Base-by-base conservation (phyloP, 2,113 vertebrate species). In the Todiramphus chloris region DNA sequence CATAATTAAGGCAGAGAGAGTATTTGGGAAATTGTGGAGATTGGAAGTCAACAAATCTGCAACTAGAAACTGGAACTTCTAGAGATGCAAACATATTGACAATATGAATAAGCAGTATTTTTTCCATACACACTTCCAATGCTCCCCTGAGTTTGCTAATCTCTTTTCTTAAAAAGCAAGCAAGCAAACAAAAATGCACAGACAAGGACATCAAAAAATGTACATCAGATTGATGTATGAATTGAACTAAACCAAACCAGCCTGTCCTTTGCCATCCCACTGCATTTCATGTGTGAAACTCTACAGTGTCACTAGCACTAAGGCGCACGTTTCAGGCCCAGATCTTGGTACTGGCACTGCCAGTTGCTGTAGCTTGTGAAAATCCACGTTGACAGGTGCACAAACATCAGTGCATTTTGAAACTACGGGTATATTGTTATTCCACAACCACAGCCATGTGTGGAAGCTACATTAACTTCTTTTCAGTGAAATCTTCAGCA, bases 261-360 rank as follows among this genome's bases (percentile, higher is more conserved):
- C 25, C 16, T 2, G 0, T 77, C 33, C 35, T 31, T n/a, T 28
- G 35, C 46, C 9, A 41, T 62, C 60, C 33, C 11, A 2, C 35
- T 30, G 37, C 33, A 3, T 69, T 51, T 68, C 23, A 37, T 18
- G 7, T 37, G 41, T 48, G 41, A 46, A 58, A 31, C 13, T 64
- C 72, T 35, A 48, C 56, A 21, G 3, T 20, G 2, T 21, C 78
- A 10, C 9, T 21, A 62, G 6, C 31, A 25, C 44, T 30, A 46
- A 5, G 0, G 0, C 19, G 24, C 27, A 15, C 2, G 0, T 23
- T 39, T 55, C 20, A 16, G 21, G 13, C 14, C 35, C 53, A 94
- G 80, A 44, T 64, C 24, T 18, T 6, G 28, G 3, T 13, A 3
- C 24, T n/a, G 7, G 24, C 31, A 5, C 6, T 30, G 8, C 16